Conservation (phyloP, 2,797 vertebrate genomes). For the Emys orbicularis region DNA sequence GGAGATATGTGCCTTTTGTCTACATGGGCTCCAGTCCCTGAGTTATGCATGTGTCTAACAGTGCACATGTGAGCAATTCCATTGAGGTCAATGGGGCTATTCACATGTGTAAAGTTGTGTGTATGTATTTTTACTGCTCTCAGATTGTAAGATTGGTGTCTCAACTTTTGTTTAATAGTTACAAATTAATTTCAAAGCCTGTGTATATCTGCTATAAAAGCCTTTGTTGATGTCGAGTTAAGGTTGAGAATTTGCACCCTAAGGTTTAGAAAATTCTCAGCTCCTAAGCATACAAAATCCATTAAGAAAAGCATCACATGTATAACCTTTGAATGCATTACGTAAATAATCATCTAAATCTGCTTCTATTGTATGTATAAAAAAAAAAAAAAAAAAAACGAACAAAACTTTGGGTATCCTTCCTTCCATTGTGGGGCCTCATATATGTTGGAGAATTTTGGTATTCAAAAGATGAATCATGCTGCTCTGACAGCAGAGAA, state of each 20-base stretch:
- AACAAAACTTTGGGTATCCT: too few species aligned
- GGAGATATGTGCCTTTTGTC: background rate
- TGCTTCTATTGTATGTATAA: background rate
- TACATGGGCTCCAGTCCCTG: background rate
- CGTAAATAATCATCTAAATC: accelerated
- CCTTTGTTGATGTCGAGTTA: background rate
- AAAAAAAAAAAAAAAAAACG: background rate
- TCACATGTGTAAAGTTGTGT: background rate
- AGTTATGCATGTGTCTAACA: background rate
- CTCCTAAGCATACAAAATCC: background rate
- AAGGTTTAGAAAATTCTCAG: background rate
- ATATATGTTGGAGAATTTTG: too few species aligned
- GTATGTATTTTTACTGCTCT: background rate
- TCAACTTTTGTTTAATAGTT: background rate
- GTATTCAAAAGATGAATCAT: background rate
- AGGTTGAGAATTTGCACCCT: background rate
- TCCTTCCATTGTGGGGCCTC: background rate
- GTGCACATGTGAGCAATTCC: background rate
- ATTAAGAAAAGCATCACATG: background rate
- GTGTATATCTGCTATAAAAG: background rate
- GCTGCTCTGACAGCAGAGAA: background rate
- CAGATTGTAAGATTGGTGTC: background rate
- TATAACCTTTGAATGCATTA: background rate
- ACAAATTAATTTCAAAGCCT: background rate
- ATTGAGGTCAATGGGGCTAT: background rate